These are phyloP conservation scores for Sebastes iracundus DNA, from an alignment of 2,797 vertebrate species.

Conservation along the genomic window DNA sequence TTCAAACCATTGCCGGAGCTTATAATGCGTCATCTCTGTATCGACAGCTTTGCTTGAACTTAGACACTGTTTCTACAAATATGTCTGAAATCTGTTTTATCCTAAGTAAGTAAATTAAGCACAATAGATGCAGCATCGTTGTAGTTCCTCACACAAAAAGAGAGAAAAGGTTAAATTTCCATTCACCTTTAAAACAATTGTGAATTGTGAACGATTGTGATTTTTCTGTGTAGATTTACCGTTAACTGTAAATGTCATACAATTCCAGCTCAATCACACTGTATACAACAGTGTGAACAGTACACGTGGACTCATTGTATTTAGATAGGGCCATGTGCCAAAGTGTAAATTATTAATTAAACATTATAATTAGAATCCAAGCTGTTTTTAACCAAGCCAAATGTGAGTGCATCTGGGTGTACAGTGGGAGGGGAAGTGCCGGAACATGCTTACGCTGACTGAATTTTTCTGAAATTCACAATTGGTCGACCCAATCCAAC, in stretches of 20 bases:
- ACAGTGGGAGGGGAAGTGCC: background rate
- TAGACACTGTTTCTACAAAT: background rate
- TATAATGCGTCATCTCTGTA: background rate
- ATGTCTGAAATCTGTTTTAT: background rate
- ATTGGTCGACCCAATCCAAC: constrained; percentile 41
- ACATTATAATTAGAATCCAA: constrained; percentile 19
- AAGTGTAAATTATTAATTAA: constrained; percentile 8
- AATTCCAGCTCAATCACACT: background rate
- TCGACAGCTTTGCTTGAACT: background rate
- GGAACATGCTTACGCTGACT: constrained; percentile 1
- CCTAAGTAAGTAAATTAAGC: background rate
- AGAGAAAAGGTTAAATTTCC: background rate
- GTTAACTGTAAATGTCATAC: background rate
- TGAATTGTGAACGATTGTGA: no score
- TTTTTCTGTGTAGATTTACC: background rate
- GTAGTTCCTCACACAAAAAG: background rate
- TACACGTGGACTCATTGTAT: background rate
- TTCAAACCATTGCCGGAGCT: background rate
- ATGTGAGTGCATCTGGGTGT: background rate
- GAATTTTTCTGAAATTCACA: constrained; percentile 45
- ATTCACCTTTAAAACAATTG: background rate
- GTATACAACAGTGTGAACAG: background rate
- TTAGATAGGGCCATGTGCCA: background rate
- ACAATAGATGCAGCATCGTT: background rate
- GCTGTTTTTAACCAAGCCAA: constrained; percentile 9